Evolutionary conservation across 2,888 invertebrate genomes (phyloP).

Genomic region (Lasioglossum leucozonium): DNA sequence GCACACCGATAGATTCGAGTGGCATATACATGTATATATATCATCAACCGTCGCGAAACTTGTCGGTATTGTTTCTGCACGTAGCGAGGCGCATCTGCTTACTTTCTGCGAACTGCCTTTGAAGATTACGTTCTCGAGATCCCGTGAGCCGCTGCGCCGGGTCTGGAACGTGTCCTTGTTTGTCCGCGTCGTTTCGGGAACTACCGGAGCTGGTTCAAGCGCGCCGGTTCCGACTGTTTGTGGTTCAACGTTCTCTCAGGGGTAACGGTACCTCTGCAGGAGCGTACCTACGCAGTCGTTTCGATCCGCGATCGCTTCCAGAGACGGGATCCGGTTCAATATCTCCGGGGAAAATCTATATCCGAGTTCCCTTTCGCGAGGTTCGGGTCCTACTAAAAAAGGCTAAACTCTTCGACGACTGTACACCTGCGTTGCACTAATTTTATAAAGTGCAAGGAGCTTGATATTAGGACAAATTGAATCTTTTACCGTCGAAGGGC

Average conservation of each 20-base stretch:
- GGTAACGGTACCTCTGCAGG: constrained; percentile 77
- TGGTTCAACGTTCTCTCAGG: constrained; percentile 76
- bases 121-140: background rate
- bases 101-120: background rate
- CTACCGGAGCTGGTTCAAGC: constrained; percentile 65
- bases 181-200: constrained; percentile 43
- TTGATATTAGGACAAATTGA: background rate
- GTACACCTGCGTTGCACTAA: background rate
- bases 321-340: background rate
- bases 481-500: background rate
- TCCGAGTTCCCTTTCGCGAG: background rate
- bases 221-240: constrained; percentile 56
- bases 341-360: background rate
- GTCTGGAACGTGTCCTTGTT: background rate
- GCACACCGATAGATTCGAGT: background rate
- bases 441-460: no score
- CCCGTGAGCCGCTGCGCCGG: background rate
- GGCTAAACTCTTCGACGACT: background rate
- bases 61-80: background rate
- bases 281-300: constrained; percentile 55
- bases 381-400: background rate
- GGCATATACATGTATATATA: background rate
- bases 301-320: background rate
- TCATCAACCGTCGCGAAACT: background rate
- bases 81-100: no score